Base-by-base conservation (phyloP, 2,113 vertebrate genomes). In the Amia ocellicauda region DNA sequence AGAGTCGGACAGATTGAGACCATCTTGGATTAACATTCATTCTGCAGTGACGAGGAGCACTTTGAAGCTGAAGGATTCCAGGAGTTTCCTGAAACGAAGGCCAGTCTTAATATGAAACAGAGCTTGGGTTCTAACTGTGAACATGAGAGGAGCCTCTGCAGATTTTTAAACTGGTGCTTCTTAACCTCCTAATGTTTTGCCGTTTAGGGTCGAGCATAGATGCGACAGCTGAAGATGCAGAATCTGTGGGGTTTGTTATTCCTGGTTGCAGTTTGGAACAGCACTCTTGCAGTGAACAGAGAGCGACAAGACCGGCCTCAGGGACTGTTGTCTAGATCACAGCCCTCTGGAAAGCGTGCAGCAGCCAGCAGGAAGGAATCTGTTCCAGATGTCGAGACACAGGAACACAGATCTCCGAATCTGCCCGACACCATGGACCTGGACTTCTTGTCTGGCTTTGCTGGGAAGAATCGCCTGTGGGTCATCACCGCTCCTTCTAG, bases 391-490 rank as follows among this genome's bases (percentile, higher is more conserved):
- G 27, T 17, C 17, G 61, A 69, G 14, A 59, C 56, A 4, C 77
- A 51, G 23, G 45, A 55, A 9, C 69, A 63, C 41, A 75, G 41
- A 14, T 70, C 55, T 8, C 9, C 70, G 2, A 71, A 64, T 3
- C 60, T 66, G 1, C 74, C 58, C 14, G 40, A 82, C 26, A 27
- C 53, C n/a, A 74, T 80, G 0, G 83, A 85, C 66, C 64, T 78
- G 26, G 86, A 88, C 58, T 88, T 91, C 58, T 68, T 91, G 62
- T 78, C 75, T 22, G 78, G 80, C 14, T 85, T 85, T 80, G 77
- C 78, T 58, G 89, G 87, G 24, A 88, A 86, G 71, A 83, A 83
- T 27, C 81, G 89, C 1, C 58, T 91, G 67, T 89, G 88, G 89
- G 82, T 91, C 50, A 89, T 91, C 62, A 83, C 84, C 1, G 88